A percentile compares a stretch with the other conserved stretches of the same genome.
Evolutionary conservation across 2,888 invertebrate species (phyloP).

Genomic region (Spatulosminthurus flaviceps): DNA sequence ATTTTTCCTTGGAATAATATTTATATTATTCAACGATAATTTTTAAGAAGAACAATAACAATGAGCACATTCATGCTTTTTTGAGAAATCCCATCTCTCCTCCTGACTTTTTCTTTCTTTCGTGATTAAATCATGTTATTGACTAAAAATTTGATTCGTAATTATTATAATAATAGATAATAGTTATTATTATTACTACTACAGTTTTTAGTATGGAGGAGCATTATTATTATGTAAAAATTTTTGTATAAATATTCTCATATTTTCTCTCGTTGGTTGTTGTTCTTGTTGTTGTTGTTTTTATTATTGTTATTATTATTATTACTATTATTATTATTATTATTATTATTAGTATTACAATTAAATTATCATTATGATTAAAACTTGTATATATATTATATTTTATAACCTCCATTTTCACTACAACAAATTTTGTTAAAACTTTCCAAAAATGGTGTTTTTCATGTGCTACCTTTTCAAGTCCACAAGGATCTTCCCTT

Average conservation of each 20-base stretch:
- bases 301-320: slow-evolving; percentile 4
- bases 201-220: neutral
- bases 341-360: neutral
- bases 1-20: too few species aligned
- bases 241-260: slow-evolving; percentile 23
- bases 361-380: neutral
- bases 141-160: too few species aligned
- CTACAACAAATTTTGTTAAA: slow-evolving; percentile 12
- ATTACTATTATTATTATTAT: neutral
- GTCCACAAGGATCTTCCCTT: too few species aligned
- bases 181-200: neutral
- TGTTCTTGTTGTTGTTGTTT: neutral
- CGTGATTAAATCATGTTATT: too few species aligned
- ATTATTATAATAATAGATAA: too few species aligned
- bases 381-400: neutral
- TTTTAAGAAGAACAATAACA: too few species aligned
- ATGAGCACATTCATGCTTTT: too few species aligned
- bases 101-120: too few species aligned
- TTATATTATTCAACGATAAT: too few species aligned
- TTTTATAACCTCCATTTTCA: neutral
- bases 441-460: slow-evolving; percentile 4
- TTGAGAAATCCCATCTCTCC: too few species aligned
- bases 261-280: slow-evolving; percentile 8
- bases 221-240: slow-evolving; percentile 20
- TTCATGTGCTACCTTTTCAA: slow-evolving; percentile 4